Evolutionary conservation across 1,140 invertebrate genomes (phyloP), one percentile per base, ranked within the genome.

Genomic region (Euwallacea similis): DNA sequence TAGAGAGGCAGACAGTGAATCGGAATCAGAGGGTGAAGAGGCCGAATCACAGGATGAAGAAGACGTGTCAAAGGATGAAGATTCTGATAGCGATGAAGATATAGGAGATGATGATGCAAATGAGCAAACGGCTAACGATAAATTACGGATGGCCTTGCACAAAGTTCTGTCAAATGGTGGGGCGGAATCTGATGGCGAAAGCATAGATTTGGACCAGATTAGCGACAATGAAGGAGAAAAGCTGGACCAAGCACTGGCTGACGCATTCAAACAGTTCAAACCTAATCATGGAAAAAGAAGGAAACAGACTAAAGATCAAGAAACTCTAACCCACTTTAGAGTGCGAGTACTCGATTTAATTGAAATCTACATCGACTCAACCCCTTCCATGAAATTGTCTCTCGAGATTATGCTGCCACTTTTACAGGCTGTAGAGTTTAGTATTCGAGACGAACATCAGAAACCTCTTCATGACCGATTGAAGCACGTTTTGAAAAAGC

Each of bases 171-270:
- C 87, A 8, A 81, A 82, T 47, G 84, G 84, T 54, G 84, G 83
- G 1, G 75, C 80, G 9, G 83, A 87, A 74, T 85, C 85, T 42
- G 89, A 91, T 61, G 83, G 86, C 33, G 90, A 90, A 79, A 91
- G 90, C 69, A 83, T 93, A 7, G 90, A 93, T 74, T 85, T 92
- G 13, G 91, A 93, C 77, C 85, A 92, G 73, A 88, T 94, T 53
- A 85, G 85, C 69, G 91, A 93, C 75, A 88, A 87, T 72, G 89
- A 93, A 79, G 91, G 91, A 6, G 87, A 88, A 73, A 87, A 87
- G 72, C 80, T 93, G 4, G 87, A 93, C 76, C 82, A 86, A 74
- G 89, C 89, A 2, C 79, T 93, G 33, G 88, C 88, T 0, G 86
- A 87, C 53, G 90, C 89, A 1, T 93, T 93, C 76, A 88, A 85